These are phyloP conservation scores for Encarsia formosa DNA, from an alignment of 2,888 invertebrate species.

Conservation along the genomic window DNA sequence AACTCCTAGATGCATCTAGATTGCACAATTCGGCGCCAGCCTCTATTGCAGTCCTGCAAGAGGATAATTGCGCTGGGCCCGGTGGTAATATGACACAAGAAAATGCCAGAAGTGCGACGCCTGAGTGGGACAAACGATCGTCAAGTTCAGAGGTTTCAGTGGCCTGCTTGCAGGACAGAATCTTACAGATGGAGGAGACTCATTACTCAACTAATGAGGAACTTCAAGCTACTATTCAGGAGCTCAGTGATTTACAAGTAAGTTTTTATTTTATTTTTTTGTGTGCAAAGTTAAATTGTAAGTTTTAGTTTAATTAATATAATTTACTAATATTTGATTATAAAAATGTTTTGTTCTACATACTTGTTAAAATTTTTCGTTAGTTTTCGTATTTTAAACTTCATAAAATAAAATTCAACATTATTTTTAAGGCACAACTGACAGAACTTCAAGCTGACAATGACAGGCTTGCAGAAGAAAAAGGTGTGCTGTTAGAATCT, in stretches of 20 bases:
- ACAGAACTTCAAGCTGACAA: constrained; percentile 85
- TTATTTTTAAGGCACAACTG: constrained; percentile 63
- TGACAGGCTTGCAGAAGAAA: constrained; percentile 82
- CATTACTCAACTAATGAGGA: constrained; percentile 86
- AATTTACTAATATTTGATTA: too few relatives aligned
- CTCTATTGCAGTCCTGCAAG: constrained; percentile 60
- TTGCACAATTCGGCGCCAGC: constrained; percentile 77
- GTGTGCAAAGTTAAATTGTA: background rate
- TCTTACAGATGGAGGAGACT: constrained; percentile 88
- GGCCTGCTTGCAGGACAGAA: constrained; percentile 88
- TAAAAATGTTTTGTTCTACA: too few relatives aligned
- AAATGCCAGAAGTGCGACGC: constrained; percentile 68
- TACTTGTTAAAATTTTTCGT: too few relatives aligned
- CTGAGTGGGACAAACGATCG: constrained; percentile 90
- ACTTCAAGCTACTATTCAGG: constrained; percentile 88
- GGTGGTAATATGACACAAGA: constrained; percentile 39
- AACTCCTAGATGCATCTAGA: constrained; percentile 66
- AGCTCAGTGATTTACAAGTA: constrained; percentile 81
- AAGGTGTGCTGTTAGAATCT: constrained; percentile 83
- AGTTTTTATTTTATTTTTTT: constrained; percentile 35
- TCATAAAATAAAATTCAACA: too few relatives aligned
- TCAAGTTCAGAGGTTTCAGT: constrained; percentile 86
- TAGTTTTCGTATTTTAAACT: too few relatives aligned
- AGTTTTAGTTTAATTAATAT: too few relatives aligned
- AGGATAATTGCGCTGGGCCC: constrained; percentile 33